Evolutionary conservation across 2,797 vertebrate species (phyloP).

Genomic region (Neoniphon sammara): DNA sequence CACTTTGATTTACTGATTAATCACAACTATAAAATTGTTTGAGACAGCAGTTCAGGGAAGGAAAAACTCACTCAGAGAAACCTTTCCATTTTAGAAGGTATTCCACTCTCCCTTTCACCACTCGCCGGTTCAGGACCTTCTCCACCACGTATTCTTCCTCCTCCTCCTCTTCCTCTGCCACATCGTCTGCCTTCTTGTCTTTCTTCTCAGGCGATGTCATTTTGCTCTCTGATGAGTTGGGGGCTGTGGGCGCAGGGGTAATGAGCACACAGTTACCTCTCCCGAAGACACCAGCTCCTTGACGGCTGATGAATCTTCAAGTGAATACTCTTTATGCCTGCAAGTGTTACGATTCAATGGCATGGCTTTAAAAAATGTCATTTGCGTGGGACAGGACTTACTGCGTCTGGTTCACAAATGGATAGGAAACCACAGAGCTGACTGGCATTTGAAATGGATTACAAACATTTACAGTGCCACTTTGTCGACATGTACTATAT

Average conservation of each 20-base stretch:
- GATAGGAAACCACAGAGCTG: neutral
- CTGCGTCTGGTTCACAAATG: slow-evolving; percentile 7
- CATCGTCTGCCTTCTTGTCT: slow-evolving; percentile 95
- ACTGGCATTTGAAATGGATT: neutral
- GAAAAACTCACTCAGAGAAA: slow-evolving; percentile 91
- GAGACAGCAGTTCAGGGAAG: neutral
- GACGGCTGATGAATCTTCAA: slow-evolving; percentile 10
- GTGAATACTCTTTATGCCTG: slow-evolving; percentile 15
- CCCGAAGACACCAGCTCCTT: neutral
- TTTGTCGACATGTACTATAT: neutral
- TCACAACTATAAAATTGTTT: neutral
- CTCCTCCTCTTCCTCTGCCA: slow-evolving; percentile 87
- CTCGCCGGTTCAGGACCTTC: slow-evolving; percentile 93
- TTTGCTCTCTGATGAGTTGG: slow-evolving; percentile 84
- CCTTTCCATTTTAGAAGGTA: slow-evolving; percentile 99
- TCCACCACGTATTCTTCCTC: slow-evolving; percentile 99
- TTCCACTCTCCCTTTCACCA: slow-evolving; percentile 96
- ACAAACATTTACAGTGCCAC: slow-evolving; percentile 45
- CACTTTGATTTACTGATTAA: neutral
- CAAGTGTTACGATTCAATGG: slow-evolving; percentile 15
- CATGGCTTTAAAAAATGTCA: slow-evolving; percentile 17
- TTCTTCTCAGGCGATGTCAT: slow-evolving; percentile 90
- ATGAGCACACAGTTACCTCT: slow-evolving; percentile 2
- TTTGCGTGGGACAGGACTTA: neutral
- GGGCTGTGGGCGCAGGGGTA: slow-evolving; percentile 48